phyloP scores from a whole-genome alignment of 2,888 invertebrate species.

The Phaonia tiefii region DNA sequence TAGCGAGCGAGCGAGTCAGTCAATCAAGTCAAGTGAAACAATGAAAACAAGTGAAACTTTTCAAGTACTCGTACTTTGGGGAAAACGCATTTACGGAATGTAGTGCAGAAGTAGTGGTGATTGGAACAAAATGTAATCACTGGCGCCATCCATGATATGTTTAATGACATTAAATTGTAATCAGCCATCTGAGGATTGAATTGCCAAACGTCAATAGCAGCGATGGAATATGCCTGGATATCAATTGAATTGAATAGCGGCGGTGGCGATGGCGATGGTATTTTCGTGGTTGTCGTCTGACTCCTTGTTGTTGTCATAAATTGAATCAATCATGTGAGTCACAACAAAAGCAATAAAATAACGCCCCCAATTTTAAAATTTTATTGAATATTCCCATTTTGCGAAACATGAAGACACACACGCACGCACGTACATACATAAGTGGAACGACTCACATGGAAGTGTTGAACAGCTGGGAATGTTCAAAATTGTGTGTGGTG shows the following conservation, averaged over 20 bases:
- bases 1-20: neutral
- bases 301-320: constrained; percentile 10
- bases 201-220: too few relatives aligned
- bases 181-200: neutral
- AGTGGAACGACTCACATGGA: too few relatives aligned
- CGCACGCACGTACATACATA: neutral
- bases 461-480: too few relatives aligned
- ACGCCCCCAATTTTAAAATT: constrained; percentile 26
- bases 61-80: constrained; percentile 37
- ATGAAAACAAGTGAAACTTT: constrained; percentile 52
- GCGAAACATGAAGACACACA: neutral
- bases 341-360: neutral
- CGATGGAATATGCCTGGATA: too few relatives aligned
- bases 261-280: too few relatives aligned
- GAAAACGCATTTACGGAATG: neutral
- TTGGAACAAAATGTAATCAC: constrained; percentile 5
- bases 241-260: neutral
- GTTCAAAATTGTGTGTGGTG: too few relatives aligned
- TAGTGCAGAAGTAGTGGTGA: neutral
- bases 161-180: neutral
- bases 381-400: neutral
- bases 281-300: too few relatives aligned
- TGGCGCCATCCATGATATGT: constrained; percentile 17
- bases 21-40: neutral
- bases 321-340: neutral